Base-by-base conservation (phyloP, 2,797 vertebrate genomes). In the Cirrhinus mrigala region DNA sequence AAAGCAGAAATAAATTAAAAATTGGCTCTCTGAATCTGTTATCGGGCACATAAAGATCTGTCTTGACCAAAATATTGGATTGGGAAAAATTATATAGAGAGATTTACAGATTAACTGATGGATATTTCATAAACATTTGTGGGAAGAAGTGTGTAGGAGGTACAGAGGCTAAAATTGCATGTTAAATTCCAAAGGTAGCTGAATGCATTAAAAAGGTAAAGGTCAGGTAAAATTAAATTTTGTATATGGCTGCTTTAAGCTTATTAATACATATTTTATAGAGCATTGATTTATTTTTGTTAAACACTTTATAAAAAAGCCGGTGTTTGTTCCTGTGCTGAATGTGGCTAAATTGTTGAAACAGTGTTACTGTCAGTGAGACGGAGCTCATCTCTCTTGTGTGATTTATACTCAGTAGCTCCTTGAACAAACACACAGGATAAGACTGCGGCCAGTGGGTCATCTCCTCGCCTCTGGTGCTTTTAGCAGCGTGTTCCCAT, bases 371-470 rank as follows among this genome's bases (percentile, higher is more conserved):
- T 54, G 50, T 79, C 91, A 91, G 94, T 93, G 93, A 91, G 87
- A 92, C 89, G 90, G 91, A 91, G 90, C 29, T 77, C 16, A 74
- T 40, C 27, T 77, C 70, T 74, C 52, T 77, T 66, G 84, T 83
- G 89, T 93, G 93, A 94, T 95, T 94, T 94, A 94, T 94, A 94
- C 93, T 90, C 91, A 83, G 86, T 91, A 88, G 87, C 92, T 93
- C 91, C 89, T 89, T 94, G 90, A 93, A 90, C 93, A 94, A 94
- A 95, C 92, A 93, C 90, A 89, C 92, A 87, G 70, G 37, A 84
- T 89, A 89, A 91, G 91, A 91, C 91, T 88, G 87, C 33, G 85
- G 92, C 87, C 91, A 89, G 82, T 69, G 37, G 93, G 92, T 91
- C 90, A 91, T 18, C 74, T 58, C 64, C n/a, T 84, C n/a, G 3